These are phyloP conservation scores for Mesembrinibis cayennensis DNA, from an alignment of 2,113 vertebrate species.

Conservation along the genomic window DNA sequence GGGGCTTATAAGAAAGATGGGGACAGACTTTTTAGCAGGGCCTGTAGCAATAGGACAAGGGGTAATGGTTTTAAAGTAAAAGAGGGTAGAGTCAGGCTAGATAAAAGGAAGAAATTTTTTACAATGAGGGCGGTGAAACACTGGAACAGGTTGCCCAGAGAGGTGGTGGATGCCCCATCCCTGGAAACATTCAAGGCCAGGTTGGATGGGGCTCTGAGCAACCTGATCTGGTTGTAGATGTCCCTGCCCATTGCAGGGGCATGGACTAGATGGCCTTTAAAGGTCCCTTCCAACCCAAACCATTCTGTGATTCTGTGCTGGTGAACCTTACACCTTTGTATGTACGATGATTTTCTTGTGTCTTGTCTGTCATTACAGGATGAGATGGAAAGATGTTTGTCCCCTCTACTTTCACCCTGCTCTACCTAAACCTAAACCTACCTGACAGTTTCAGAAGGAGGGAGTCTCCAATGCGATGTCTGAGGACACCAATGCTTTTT, in stretches of 20 bases:
- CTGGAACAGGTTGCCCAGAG: neutral
- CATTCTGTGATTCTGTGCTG: neutral
- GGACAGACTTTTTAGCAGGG: neutral
- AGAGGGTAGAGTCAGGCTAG: neutral
- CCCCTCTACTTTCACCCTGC: neutral
- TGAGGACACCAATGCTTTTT: neutral
- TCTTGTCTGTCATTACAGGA: neutral
- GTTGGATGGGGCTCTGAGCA: neutral
- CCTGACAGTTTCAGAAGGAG: neutral
- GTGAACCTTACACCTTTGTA: neutral
- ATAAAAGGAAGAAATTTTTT: too few relatives aligned
- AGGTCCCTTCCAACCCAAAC: neutral
- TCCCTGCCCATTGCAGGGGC: neutral
- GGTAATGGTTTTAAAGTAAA: neutral
- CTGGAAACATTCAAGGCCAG: neutral
- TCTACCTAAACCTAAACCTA: neutral
- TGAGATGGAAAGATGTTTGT: neutral
- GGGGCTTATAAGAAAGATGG: neutral
- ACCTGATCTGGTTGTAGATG: neutral
- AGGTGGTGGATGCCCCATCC: neutral
- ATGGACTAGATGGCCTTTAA: neutral
- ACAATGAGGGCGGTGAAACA: neutral
- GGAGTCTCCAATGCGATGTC: fast-evolving
- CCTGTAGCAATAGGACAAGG: neutral
- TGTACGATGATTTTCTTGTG: neutral